Evolutionary conservation across 2,797 vertebrate genomes (phyloP).

Genomic region (Molothrus aeneus): DNA sequence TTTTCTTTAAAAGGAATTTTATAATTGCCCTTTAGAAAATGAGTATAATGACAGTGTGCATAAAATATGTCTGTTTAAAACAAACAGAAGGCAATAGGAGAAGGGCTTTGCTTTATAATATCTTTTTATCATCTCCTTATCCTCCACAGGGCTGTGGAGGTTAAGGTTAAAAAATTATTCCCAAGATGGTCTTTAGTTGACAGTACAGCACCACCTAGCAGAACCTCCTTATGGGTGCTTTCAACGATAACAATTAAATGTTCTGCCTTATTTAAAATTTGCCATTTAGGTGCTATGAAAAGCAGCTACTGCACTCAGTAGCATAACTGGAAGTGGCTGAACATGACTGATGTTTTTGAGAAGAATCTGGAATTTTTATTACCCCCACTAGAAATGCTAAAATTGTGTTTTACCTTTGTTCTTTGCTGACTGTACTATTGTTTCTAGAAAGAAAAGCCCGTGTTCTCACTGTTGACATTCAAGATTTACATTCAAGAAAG

Average conservation of each 20-base stretch:
- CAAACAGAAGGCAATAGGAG: not conserved
- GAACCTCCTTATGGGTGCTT: not conserved
- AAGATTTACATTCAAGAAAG: not conserved
- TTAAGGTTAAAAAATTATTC: not conserved
- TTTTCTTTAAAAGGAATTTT: slow-evolving; percentile 30
- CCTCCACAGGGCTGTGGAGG: not conserved
- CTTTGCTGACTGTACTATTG: not conserved
- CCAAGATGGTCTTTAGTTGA: not conserved
- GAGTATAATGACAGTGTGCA: not conserved
- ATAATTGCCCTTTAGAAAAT: not conserved
- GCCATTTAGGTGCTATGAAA: not conserved
- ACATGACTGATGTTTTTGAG: not conserved
- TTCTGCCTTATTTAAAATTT: not conserved
- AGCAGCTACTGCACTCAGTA: not conserved
- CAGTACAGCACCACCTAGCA: not conserved
- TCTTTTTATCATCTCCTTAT: not conserved
- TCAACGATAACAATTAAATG: not conserved
- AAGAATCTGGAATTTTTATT: not conserved
- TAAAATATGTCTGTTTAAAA: not conserved
- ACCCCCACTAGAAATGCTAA: not conserved
- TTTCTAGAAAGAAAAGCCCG: not conserved
- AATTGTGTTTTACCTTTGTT: not conserved
- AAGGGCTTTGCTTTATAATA: not conserved
- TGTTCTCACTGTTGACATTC: not conserved
- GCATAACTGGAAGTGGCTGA: not conserved